A percentile compares a stretch with the other conserved stretches of the same genome.
Conservation (phyloP, 2,888 invertebrate species). For the Cantharis flavilabris region DNA sequence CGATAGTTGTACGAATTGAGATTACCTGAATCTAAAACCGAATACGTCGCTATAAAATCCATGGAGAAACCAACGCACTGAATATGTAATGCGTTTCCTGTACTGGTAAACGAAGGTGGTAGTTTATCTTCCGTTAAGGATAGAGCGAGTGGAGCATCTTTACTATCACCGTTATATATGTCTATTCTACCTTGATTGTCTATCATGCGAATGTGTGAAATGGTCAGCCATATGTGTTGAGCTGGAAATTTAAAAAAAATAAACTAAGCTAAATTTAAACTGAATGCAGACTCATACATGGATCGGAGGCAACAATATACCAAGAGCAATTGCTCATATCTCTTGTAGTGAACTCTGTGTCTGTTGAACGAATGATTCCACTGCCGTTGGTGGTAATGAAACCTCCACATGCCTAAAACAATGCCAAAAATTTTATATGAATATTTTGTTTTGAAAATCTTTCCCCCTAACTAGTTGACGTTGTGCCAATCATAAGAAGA, state of each 20-base stretch:
- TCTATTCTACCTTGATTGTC: slow-evolving; percentile 41
- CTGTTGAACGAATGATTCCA: slow-evolving; percentile 57
- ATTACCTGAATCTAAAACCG: slow-evolving; percentile 61
- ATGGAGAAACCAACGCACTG: slow-evolving; percentile 35
- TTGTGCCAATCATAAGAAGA: no score
- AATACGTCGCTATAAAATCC: slow-evolving; percentile 62
- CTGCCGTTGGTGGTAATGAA: slow-evolving; percentile 59
- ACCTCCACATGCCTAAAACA: slow-evolving; percentile 69
- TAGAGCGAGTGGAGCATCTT: slow-evolving; percentile 65
- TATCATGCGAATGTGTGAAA: slow-evolving; percentile 62
- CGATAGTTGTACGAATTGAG: background rate
- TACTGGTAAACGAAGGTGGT: slow-evolving; percentile 71
- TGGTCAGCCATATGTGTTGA: slow-evolving; percentile 70
- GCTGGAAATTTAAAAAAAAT: slow-evolving; percentile 49
- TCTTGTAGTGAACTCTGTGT: slow-evolving; percentile 43
- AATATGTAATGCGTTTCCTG: slow-evolving; percentile 65
- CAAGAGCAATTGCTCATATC: slow-evolving; percentile 68
- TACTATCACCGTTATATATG: slow-evolving; percentile 73
- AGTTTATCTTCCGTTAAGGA: slow-evolving; percentile 67
- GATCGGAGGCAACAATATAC: slow-evolving; percentile 65
- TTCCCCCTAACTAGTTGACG: no score
- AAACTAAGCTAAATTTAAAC: background rate
- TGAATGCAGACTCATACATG: slow-evolving; percentile 50
- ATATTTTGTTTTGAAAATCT: no score
- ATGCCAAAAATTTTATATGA: no score